phyloP scores from a whole-genome alignment of 2,888 invertebrate genomes.

The Cataglyphis altisquamis region DNA sequence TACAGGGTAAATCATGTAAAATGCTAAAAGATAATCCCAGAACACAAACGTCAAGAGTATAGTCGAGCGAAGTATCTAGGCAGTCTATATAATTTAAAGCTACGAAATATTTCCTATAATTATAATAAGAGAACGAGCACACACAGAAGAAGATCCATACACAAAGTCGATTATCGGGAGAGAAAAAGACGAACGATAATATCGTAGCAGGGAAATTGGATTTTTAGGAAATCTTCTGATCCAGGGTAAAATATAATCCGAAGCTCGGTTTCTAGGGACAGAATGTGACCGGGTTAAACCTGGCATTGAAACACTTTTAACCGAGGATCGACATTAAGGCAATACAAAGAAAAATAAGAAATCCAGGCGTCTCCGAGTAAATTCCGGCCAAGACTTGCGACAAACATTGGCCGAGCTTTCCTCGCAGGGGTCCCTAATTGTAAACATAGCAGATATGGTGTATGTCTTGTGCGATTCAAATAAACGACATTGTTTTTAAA shows the following conservation, averaged over 20 bases:
- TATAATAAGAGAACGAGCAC: conserved; percentile 70
- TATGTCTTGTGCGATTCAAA: conserved; percentile 87
- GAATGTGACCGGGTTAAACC: conserved; percentile 62
- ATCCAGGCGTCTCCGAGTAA: conserved; percentile 75
- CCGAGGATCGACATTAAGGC: conserved; percentile 85
- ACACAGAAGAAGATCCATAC: conserved; percentile 38
- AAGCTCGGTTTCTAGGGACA: conserved; percentile 80
- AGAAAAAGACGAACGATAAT: conserved; percentile 67
- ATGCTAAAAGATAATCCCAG: conserved; percentile 79
- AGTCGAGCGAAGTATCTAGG: conserved; percentile 78
- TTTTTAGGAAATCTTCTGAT: conserved; percentile 84
- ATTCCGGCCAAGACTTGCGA: conserved; percentile 66
- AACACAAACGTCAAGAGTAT: conserved; percentile 75
- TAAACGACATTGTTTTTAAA: conserved; percentile 86
- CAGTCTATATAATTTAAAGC: conserved; percentile 73
- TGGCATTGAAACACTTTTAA: conserved; percentile 76
- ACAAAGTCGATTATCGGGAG: conserved; percentile 52
- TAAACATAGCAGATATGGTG: conserved; percentile 86
- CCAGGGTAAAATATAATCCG: conserved; percentile 84
- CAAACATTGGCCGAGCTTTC: conserved; percentile 77
- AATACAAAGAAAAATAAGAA: conserved; percentile 80
- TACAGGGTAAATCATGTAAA: conserved; percentile 84
- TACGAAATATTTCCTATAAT: conserved; percentile 80
- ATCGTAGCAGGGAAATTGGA: conserved; percentile 82
- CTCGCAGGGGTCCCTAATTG: conserved; percentile 81